Base-by-base conservation (phyloP, 2,888 invertebrate species). In the Thumatha senex region DNA sequence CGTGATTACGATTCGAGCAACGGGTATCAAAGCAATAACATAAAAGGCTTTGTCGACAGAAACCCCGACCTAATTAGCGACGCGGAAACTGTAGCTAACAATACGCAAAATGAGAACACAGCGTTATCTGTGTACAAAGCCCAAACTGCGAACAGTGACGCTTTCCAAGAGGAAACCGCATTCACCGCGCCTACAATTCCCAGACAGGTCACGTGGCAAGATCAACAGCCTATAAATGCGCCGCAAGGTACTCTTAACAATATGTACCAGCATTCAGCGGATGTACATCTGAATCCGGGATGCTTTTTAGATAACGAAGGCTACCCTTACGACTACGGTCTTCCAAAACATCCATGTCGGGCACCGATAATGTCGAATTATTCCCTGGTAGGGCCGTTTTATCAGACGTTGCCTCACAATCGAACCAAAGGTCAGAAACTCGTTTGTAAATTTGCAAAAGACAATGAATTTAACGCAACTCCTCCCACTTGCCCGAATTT, bases 31-130 rank as follows among this genome's bases (percentile, higher is more conserved):
- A 84, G 85, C 78, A 87, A 83, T 80, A 88, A 84, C 78, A 82
- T 89, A 74, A 90, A 89, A 86, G 84, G 86, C 76, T 90, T 87
- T 76, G 87, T 84, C 70, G 96, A 96, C 79, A 95, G 94, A 82
- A 96, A 96, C 84, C 96, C 96, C 48, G 96, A 96, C 86, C 92
- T 96, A 78, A 95, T 96, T 78, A 96, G 95, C 84, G 96, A 96
- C 76, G 95, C 94, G 64, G 95, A 95, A 86, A 94, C 89, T 58
- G 88, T 91, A 61, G 86, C 89, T 63, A 90, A 89, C 80, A 90
- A 89, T 76, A 72, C 84, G 60, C 88, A 88, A 70, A 89, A 89
- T 63, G 89, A 90, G 76, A 88, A 86, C 73, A 82, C 86, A 46
- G 82, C 80, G 55, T 73, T 90, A 67, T 87, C 90, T 58, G 88